Percentiles rank a stretch among this genome's conserved stretches.
Evolutionary conservation across 2,797 vertebrate genomes (phyloP).

Genomic region (Silurus lanzhouensis): DNA sequence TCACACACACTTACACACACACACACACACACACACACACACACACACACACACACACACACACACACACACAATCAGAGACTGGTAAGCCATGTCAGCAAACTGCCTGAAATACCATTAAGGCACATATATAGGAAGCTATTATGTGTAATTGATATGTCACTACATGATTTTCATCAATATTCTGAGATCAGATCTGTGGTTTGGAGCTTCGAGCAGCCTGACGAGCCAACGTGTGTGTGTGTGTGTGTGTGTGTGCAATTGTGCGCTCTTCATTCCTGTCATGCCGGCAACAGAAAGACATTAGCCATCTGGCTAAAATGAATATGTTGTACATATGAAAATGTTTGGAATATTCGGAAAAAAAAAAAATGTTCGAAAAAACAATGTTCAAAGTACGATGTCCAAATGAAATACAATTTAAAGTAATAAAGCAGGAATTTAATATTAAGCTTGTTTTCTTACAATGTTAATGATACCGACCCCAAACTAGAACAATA

Average conservation of each 20-base stretch:
- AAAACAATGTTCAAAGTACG: too few species aligned
- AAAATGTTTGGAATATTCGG: not conserved
- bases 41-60: not conserved
- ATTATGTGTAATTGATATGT: slow-evolving; percentile 26
- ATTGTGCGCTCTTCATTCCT: not conserved
- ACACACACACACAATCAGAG: too few species aligned
- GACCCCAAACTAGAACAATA: not conserved
- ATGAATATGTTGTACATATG: not conserved
- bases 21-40: slow-evolving; percentile 3
- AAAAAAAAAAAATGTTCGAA: not conserved
- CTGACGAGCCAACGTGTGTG: not conserved
- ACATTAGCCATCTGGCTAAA: slow-evolving; percentile 9
- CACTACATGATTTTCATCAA: not conserved
- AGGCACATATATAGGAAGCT: slow-evolving; percentile 17
- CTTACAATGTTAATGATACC: not conserved
- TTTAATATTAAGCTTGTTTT: not conserved
- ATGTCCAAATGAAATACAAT: too few species aligned
- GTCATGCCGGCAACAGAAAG: not conserved
- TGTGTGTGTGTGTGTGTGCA: too few species aligned
- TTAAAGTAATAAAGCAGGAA: not conserved
- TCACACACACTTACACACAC: slow-evolving; percentile 28
- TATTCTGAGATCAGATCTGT: slow-evolving; percentile 11
- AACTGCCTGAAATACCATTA: slow-evolving; percentile 24
- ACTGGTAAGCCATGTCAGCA: slow-evolving; percentile 22
- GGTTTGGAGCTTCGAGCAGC: not conserved